A percentile compares a stretch with the other conserved stretches of the same genome.
Conservation (phyloP, 2,888 invertebrate species). For the Apodemia hepburni region DNA sequence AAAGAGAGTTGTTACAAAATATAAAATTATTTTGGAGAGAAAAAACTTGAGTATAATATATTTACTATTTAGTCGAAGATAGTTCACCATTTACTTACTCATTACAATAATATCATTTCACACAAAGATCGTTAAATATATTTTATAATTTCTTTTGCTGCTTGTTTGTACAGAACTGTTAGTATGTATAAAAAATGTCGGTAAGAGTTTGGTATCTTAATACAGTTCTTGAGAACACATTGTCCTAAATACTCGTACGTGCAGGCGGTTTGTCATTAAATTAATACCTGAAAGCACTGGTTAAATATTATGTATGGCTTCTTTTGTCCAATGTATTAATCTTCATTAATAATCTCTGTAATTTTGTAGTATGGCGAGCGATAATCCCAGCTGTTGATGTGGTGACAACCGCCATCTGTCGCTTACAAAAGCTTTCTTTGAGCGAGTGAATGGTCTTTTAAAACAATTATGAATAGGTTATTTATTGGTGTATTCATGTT, state of each 20-base stretch:
- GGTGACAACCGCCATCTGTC: slow-evolving; percentile 5
- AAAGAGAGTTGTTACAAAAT: too few relatives aligned
- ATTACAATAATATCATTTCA: too few relatives aligned
- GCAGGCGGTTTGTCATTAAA: not conserved
- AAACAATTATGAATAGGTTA: slow-evolving; percentile 15
- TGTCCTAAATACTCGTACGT: not conserved
- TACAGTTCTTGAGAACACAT: not conserved
- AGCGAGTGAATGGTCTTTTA: not conserved
- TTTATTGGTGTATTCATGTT: not conserved
- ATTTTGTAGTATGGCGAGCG: not conserved
- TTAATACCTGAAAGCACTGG: not conserved
- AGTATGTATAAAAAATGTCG: too few relatives aligned
- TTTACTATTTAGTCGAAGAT: too few relatives aligned
- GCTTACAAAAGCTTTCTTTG: slow-evolving; percentile 7
- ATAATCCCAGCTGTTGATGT: not conserved
- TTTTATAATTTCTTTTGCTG: too few relatives aligned
- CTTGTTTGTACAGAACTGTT: too few relatives aligned
- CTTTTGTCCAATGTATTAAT: not conserved
- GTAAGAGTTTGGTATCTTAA: not conserved
- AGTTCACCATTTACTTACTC: too few relatives aligned
- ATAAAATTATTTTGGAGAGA: too few relatives aligned
- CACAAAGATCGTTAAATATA: too few relatives aligned
- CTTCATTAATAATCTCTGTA: not conserved
- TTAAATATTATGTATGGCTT: slow-evolving; percentile 6
- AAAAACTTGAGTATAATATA: too few relatives aligned